Conservation (phyloP, 2,113 vertebrate species). For the Nipponia nippon region DNA sequence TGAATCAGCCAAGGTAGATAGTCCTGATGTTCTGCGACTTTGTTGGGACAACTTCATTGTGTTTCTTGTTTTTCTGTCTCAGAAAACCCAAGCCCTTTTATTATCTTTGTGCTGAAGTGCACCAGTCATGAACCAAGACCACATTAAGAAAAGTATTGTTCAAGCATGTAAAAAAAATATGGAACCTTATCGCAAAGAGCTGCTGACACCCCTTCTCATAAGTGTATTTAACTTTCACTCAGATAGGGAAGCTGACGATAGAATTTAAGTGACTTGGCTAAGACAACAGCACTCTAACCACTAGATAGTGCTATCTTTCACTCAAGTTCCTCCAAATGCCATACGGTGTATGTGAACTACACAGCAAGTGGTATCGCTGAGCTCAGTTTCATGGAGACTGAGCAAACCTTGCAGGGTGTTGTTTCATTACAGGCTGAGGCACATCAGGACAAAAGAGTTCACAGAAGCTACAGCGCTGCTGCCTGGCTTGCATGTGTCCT, state of each 20-base stretch:
- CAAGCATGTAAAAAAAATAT: background rate
- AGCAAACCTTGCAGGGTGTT: background rate
- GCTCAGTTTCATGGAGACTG: background rate
- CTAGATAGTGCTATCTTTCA: background rate
- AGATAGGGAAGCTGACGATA: background rate
- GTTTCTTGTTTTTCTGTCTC: background rate
- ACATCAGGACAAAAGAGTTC: background rate
- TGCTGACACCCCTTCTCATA: background rate
- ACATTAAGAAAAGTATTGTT: background rate
- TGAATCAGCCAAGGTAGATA: background rate
- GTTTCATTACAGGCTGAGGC: background rate
- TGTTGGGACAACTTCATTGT: background rate
- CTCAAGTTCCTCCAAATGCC: background rate
- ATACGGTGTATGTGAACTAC: background rate
- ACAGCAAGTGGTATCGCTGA: background rate
- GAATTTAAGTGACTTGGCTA: background rate
- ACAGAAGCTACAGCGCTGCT: background rate
- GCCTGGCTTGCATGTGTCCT: background rate
- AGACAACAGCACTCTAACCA: background rate
- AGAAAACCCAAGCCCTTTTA: background rate
- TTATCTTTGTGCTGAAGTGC: background rate
- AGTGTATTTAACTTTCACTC: background rate
- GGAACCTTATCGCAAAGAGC: background rate
- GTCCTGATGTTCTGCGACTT: background rate
- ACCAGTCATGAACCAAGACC: background rate